Conservation (phyloP, 2,113 vertebrate genomes). For the Pundamilia nyererei region DNA sequence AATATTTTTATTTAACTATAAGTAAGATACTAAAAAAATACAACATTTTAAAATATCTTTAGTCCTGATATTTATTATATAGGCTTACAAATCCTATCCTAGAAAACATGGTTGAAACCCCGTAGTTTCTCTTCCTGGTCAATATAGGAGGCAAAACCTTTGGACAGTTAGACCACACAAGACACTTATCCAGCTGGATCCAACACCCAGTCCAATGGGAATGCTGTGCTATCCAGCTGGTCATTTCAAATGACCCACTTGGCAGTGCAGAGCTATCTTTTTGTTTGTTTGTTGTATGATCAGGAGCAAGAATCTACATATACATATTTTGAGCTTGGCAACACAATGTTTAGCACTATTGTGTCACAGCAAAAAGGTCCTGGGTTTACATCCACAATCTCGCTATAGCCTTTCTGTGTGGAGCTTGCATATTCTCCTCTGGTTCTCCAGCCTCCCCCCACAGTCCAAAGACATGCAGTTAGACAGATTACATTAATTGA, state of each 20-base stretch:
- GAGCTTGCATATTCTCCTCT: neutral
- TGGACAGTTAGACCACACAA: neutral
- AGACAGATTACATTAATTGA: neutral
- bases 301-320: neutral
- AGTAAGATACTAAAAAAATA: neutral
- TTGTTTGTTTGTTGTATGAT: neutral
- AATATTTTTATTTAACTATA: neutral
- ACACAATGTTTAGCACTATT: neutral
- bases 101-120: neutral
- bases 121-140: neutral
- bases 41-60: neutral
- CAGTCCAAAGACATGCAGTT: neutral
- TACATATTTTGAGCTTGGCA: neutral
- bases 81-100: neutral
- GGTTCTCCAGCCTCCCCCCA: neutral
- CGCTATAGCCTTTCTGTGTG: neutral
- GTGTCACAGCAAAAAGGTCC: neutral
- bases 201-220: neutral
- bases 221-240: neutral
- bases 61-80: neutral
- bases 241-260: neutral
- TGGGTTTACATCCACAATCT: neutral
- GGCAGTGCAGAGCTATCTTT: neutral
- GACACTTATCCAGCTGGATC: neutral
- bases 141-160: neutral